These are phyloP conservation scores for Microtus pennsylvanicus DNA, from an alignment of 2,113 vertebrate species.

Conservation along the genomic window DNA sequence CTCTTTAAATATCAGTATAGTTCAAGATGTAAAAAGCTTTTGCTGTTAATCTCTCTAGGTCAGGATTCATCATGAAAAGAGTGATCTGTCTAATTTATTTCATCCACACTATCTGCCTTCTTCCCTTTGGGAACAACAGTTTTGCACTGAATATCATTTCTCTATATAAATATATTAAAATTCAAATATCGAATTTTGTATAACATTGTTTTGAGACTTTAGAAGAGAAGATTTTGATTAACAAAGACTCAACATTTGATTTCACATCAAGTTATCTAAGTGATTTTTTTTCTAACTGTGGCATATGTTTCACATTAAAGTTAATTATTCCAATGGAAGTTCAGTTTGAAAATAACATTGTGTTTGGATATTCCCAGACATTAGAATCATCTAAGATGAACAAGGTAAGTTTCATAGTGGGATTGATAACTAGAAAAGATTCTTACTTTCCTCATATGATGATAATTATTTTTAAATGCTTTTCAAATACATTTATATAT, in stretches of 20 bases:
- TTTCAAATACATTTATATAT: not conserved
- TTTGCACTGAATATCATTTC: not conserved
- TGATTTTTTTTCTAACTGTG: not conserved
- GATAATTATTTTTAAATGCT: not conserved
- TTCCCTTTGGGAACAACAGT: not conserved
- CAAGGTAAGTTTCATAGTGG: conserved; percentile 35
- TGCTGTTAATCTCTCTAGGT: not conserved
- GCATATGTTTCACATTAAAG: not conserved
- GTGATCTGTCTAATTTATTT: not conserved
- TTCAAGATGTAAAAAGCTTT: too few species aligned
- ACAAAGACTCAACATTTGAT: not conserved
- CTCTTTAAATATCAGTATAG: not conserved
- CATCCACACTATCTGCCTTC: not conserved
- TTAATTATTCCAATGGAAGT: not conserved
- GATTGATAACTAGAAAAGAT: not conserved
- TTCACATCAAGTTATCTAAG: not conserved
- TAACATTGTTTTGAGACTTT: not conserved
- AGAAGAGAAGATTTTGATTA: not conserved
- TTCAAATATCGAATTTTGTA: not conserved
- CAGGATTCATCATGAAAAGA: not conserved
- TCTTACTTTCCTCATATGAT: not conserved
- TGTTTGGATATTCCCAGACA: not conserved
- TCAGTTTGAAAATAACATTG: not conserved
- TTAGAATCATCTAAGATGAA: not conserved
- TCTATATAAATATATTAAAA: not conserved